Base-by-base conservation (phyloP, 2,888 invertebrate species). In the Allophyes oxyacanthae region DNA sequence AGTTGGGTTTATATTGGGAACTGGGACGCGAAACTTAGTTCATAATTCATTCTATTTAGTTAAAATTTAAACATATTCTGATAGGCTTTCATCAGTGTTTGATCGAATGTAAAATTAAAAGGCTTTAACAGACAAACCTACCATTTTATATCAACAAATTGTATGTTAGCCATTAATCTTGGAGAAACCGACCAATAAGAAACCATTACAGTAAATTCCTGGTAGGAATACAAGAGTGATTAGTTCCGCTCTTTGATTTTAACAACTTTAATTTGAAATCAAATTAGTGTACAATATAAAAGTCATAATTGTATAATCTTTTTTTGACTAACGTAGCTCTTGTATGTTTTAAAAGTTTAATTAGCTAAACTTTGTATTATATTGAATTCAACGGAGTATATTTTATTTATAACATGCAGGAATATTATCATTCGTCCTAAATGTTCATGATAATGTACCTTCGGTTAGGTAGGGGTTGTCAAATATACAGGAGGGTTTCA, bases 401-500 rank as follows among this genome's bases (percentile, higher is more conserved):
- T 55, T 60, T 51, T 42, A 46, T 63, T 11, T 68, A 50, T 30
- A 43, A 40, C 2, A 52, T 51, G 14, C 28, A 15, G 20, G 37
- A 51, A 41, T 53, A 62, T 63, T 55, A 64, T 70, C 37, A 37
- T 44, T 50, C 42, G 36, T 49, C 51, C 54, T 58, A 53, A 72
- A 69, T 62, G 56, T 64, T 48, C 61, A 68, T 68, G 54, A 62
- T 64, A 68, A 72, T 68, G 52, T 64, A 66, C 70, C 55, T 60
- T 56, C 50, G 69, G 69, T 71, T 68, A 68, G 70, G 68, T 68
- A 68, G 70, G 68, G 61, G 66, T 66, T 72, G 73, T 74, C 78
- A 76, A 60, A 51, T 59, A 50, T 77, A 70, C 70, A 60, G 64
- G 66, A 58, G 69, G 72, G 80, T 75, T 76, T 83, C 75, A 77